A percentile compares a stretch with the other conserved stretches of the same genome.
Conservation (phyloP, 2,888 invertebrate genomes). For the Resseliella maxima region DNA sequence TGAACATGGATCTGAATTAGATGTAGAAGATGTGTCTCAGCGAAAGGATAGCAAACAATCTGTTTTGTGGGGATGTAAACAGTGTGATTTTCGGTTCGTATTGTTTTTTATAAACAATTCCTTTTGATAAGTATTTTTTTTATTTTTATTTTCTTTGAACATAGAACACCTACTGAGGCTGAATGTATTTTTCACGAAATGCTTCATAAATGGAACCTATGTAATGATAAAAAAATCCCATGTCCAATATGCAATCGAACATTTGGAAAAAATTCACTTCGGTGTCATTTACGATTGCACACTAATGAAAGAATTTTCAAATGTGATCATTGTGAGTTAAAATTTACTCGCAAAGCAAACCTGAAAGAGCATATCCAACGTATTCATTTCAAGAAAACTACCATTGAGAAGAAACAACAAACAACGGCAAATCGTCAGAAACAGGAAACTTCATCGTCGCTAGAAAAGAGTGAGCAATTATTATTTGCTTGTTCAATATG, state of each 20-base stretch:
- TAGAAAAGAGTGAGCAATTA: background rate
- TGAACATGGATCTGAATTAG: background rate
- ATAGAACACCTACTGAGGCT: constrained; percentile 72
- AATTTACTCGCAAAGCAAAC: constrained; percentile 76
- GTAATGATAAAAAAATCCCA: constrained; percentile 68
- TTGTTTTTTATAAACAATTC: background rate
- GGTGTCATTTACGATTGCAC: constrained; percentile 78
- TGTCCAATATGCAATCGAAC: constrained; percentile 77
- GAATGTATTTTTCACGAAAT: constrained; percentile 81
- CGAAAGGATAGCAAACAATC: constrained; percentile 67
- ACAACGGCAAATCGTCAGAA: background rate
- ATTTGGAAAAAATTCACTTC: constrained; percentile 75
- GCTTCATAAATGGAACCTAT: constrained; percentile 69
- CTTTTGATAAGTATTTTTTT: background rate
- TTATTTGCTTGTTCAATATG: constrained; percentile 54
- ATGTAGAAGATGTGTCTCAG: background rate
- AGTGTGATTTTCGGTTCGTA: constrained; percentile 62
- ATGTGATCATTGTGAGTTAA: constrained; percentile 73
- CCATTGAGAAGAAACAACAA: background rate
- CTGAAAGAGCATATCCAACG: constrained; percentile 72
- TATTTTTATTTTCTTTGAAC: constrained; percentile 59
- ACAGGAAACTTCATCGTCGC: background rate
- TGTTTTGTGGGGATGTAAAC: constrained; percentile 68
- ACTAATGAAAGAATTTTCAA: constrained; percentile 79
- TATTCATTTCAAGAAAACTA: constrained; percentile 66